Base-by-base conservation (phyloP, 2,888 invertebrate genomes). In the Odontocerum albicorne region DNA sequence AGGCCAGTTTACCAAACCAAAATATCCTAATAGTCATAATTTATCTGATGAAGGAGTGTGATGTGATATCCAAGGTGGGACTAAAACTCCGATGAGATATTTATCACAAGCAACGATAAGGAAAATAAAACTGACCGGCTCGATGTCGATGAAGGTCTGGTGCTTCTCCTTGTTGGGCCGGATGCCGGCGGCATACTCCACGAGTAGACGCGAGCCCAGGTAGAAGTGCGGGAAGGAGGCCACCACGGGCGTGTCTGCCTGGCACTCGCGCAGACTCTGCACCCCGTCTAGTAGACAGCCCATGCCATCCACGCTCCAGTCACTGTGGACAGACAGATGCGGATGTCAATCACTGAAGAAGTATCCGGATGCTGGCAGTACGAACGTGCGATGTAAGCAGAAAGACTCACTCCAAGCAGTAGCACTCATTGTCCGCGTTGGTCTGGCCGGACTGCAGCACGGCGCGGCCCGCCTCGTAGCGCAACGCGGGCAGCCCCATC, bases 171-270 rank as follows among this genome's bases (percentile, higher is more conserved):
- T 71, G 8, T 76, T 68, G 0, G 86, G 84, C 1, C 66, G 65
- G 31, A 86, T 60, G 4, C 84, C 84, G 7, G 62, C 67, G 0
- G 65, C 70, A 65, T 71, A 82, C 1, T 75, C 72, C 3, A 76
- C 64, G 6, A 84, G 67, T 39, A 74, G 72, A 4, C 78, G 75
- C 8, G 82, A 81, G 0, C 69, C 84, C 13, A 83, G 71, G 66
- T 82, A 79, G 70, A 82, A 85, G 69, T 88, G 88, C 0, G 88
- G 87, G 56, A 83, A 74, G 0, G 86, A 85, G 12, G 81, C 73
- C 31, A 84, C 73, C 16, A 84, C 76, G 0, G 87, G 85, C n/a
- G n/a, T n/a, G 1, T 80, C 82, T 4, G 81, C 80, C 65, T 83
- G 74, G 43, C 81, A 82, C 1, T 75, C 71, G 57, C 67, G 68